Evolutionary conservation across 2,797 vertebrate genomes (phyloP), one percentile per base, ranked within the genome.

Genomic region (Hyperoplus lanceolatus): DNA sequence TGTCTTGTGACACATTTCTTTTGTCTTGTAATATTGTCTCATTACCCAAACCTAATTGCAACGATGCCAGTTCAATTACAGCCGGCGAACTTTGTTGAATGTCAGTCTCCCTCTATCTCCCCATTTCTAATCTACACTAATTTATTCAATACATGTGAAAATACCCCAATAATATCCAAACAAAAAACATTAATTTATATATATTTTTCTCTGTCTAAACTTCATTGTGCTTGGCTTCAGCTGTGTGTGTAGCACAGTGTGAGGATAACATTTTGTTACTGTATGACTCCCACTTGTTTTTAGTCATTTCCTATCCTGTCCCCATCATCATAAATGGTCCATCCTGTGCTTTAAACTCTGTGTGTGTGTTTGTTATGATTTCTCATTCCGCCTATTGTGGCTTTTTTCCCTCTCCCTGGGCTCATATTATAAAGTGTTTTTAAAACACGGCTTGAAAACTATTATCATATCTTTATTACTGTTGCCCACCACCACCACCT

Each of bases 341-440:
- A 90, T 90, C 93, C 87, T 89, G 75, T 80, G 43, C 91, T 92
- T 91, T 89, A 73, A 84, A 87, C 70, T 82, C 6, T 82, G 55
- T 80, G 62, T 84, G 49, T 80, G 70, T 88, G 74, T 87, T 90
- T 84, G 66, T 88, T 89, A 90, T 87, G 51, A 64, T 76, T 62
- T 84, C 73, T 89, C 41, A 86, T 88, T 91, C 88, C 73, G 50
- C 61, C 74, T 48, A 92, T 93, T 93, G 90, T 91, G 60, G 16
- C 42, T 57, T 69, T 72, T 65, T 74, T 74, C 48, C 67, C 21
- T 48, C 61, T 78, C 59, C 45, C 56, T 73, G 58, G 58, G 42
- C 65, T 76, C 66, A 50, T 79, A 67, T 70, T 73, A 51, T 80
- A 9, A 80, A 68, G 36, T 79, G 50, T 66, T 73, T 83, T 53